A percentile compares a stretch with the other conserved stretches of the same genome.
Evolutionary conservation across 2,113 vertebrate species (phyloP).

Genomic region (Promerops cafer): DNA sequence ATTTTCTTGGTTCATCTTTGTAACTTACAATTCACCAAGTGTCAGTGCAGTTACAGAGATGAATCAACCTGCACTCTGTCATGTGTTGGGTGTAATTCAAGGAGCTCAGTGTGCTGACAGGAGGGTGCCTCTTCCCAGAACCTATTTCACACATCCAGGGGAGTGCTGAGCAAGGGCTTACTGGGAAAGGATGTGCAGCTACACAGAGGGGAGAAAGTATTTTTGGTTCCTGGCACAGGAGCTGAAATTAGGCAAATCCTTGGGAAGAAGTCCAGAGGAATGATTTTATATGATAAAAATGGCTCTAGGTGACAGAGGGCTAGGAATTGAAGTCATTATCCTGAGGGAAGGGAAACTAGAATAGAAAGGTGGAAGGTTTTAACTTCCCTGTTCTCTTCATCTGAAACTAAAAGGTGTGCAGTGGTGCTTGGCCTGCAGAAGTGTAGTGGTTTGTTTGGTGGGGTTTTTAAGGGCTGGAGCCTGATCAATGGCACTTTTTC

Average conservation of each 20-base stretch:
- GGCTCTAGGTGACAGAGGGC: not conserved
- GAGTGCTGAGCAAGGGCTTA: not conserved
- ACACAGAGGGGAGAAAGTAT: not conserved
- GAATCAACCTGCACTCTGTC: not conserved
- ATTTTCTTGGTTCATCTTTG: not conserved
- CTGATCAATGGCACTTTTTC: not conserved
- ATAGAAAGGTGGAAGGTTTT: not conserved
- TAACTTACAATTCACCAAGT: not conserved
- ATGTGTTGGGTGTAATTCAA: not conserved
- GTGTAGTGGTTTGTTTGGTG: not conserved
- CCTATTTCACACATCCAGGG: not conserved
- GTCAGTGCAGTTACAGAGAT: not conserved
- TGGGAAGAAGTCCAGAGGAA: not conserved
- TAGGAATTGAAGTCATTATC: not conserved
- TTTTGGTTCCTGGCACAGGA: not conserved
- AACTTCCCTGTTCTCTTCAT: not conserved
- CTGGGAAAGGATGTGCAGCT: not conserved
- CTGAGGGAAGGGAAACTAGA: not conserved
- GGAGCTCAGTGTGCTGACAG: not conserved
- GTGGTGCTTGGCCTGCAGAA: not conserved
- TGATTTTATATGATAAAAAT: not conserved
- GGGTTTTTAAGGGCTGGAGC: not conserved
- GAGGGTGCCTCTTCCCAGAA: not conserved
- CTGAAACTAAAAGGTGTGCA: not conserved
- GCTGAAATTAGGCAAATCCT: conserved; percentile 9